A percentile compares a stretch with the other conserved stretches of the same genome.
Evolutionary conservation across 2,888 invertebrate genomes (phyloP).

Genomic region (Hofmannophila pseudospretella): DNA sequence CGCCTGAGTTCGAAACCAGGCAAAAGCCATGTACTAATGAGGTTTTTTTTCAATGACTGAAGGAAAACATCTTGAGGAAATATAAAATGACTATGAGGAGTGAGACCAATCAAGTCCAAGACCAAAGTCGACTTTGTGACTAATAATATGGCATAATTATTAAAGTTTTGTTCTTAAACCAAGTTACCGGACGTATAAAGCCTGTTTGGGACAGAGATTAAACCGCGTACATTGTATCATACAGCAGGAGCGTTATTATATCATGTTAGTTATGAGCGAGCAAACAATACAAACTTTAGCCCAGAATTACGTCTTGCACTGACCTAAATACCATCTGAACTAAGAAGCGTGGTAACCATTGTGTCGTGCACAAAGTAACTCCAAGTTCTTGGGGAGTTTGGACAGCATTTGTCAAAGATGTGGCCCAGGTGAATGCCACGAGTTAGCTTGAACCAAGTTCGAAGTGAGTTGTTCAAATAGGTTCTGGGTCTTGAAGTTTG

Average conservation of each 20-base stretch:
- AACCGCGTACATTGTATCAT: constrained; percentile 1
- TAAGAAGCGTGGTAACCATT: neutral
- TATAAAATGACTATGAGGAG: too few species aligned
- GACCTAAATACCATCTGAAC: constrained; percentile 7
- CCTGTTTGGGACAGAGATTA: neutral
- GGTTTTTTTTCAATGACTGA: too few species aligned
- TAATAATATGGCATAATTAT: neutral
- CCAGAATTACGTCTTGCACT: constrained; percentile 34
- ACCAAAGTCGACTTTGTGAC: neutral
- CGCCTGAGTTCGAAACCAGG: too few species aligned
- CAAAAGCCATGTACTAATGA: too few species aligned
- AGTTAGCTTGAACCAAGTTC: too few species aligned
- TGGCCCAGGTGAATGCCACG: too few species aligned
- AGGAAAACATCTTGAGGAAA: too few species aligned
- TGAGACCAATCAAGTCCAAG: too few species aligned
- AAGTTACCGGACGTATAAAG: neutral
- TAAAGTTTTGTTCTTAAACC: neutral
- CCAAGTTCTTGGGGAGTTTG: too few species aligned
- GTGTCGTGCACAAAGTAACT: neutral
- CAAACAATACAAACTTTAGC: constrained; percentile 43
- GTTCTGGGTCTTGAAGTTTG: too few species aligned
- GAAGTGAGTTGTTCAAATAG: too few species aligned
- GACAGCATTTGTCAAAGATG: too few species aligned
- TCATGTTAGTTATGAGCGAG: constrained; percentile 38
- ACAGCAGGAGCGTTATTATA: constrained; percentile 26